Evolutionary conservation across 2,888 invertebrate species (phyloP).

Genomic region (Melolontha melolontha): DNA sequence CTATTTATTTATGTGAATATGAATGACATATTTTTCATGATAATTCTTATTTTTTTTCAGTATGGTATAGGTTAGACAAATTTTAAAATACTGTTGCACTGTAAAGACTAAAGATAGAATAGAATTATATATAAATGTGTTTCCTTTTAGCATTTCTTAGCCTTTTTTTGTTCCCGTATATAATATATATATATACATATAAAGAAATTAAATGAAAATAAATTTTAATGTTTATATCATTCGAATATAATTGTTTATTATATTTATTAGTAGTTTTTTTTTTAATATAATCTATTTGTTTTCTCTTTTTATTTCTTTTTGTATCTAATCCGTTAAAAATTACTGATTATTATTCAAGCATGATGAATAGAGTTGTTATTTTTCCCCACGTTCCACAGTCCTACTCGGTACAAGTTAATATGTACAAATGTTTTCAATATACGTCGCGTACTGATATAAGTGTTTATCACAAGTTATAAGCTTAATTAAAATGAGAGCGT

Average conservation of each 20-base stretch:
- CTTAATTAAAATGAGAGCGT: no score
- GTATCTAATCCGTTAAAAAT: no score
- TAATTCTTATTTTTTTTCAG: slow-evolving; percentile 49
- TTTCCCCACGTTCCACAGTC: no score
- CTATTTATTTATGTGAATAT: slow-evolving; percentile 56
- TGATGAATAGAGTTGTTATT: no score
- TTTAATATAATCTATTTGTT: slow-evolving; percentile 34
- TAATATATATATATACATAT: slow-evolving; percentile 15
- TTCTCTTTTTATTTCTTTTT: slow-evolving; percentile 3
- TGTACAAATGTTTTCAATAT: no score
- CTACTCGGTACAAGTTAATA: no score
- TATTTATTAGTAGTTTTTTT: slow-evolving; percentile 45
- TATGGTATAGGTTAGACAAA: slow-evolving; percentile 54
- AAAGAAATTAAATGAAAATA: slow-evolving; percentile 29
- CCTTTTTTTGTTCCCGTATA: slow-evolving; percentile 45
- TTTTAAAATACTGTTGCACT: slow-evolving; percentile 60
- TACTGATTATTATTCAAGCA: no score
- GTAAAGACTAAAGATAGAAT: slow-evolving; percentile 61
- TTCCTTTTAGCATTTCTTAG: slow-evolving; percentile 54
- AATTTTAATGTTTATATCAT: slow-evolving; percentile 48
- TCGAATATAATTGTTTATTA: slow-evolving; percentile 47
- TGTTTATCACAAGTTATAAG: no score
- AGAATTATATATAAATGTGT: slow-evolving; percentile 57
- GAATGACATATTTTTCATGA: slow-evolving; percentile 53
- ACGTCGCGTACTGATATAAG: no score